Evolutionary conservation across 2,888 invertebrate species (phyloP).

Genomic region (Rhopalosiphum nymphaeae): DNA sequence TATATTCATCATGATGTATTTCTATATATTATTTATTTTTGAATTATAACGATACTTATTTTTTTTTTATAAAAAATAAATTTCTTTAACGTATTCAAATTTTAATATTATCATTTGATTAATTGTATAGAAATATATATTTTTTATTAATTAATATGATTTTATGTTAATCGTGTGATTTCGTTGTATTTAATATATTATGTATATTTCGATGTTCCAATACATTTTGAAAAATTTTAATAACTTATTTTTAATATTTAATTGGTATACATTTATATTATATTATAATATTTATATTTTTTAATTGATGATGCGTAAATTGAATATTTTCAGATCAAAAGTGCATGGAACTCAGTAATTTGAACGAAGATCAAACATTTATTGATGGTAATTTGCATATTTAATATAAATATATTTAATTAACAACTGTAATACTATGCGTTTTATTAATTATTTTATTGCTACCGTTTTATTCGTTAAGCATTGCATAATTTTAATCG

Average conservation of each 20-base stretch:
- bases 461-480: neutral
- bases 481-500: neutral
- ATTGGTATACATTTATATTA: neutral
- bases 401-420: neutral
- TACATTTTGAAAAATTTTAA: neutral
- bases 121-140: neutral
- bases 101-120: neutral
- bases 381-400: slow-evolving; percentile 49
- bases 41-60: neutral
- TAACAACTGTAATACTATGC: neutral
- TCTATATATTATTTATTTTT: neutral
- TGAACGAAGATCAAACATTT: slow-evolving; percentile 58
- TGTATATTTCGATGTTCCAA: neutral
- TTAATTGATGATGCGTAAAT: no score
- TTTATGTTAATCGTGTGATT: neutral
- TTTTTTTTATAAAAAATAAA: neutral
- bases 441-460: neutral
- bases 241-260: neutral
- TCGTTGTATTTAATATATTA: neutral
- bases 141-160: neutral
- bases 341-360: slow-evolving; percentile 63
- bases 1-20: neutral
- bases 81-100: neutral
- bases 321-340: slow-evolving; percentile 54
- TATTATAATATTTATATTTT: neutral